phyloP scores from a whole-genome alignment of 2,888 invertebrate genomes.

The Morpho achilles region DNA sequence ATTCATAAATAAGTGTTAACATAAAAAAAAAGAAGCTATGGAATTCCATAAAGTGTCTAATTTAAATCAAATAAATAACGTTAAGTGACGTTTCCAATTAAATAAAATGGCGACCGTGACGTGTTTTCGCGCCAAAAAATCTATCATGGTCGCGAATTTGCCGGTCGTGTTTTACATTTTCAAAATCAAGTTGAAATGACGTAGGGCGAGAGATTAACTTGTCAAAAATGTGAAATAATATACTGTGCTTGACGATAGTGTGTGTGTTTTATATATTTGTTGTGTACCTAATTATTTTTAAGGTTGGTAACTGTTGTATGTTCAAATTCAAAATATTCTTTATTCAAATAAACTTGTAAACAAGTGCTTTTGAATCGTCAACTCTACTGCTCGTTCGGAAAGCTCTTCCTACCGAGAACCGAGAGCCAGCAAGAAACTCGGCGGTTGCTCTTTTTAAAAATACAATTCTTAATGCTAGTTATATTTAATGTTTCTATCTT shows the following conservation, averaged over 20 bases:
- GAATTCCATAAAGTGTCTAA: neutral
- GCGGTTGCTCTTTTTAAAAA: too few relatives aligned
- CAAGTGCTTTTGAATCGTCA: neutral
- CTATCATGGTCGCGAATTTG: conserved; percentile 52
- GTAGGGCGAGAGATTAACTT: conserved; percentile 40
- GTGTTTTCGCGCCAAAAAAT: conserved; percentile 70
- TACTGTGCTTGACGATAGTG: conserved; percentile 28
- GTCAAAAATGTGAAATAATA: conserved; percentile 44
- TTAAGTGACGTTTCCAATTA: conserved; percentile 24
- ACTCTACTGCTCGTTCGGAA: too few relatives aligned
- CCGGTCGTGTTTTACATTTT: conserved; percentile 64
- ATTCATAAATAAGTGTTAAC: neutral
- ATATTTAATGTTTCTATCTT: too few relatives aligned
- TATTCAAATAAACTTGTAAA: neutral
- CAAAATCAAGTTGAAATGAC: conserved; percentile 76
- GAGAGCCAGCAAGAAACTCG: too few relatives aligned
- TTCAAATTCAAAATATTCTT: neutral
- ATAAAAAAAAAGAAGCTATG: too few relatives aligned
- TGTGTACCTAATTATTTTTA: conserved; percentile 18
- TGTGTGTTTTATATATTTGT: conserved; percentile 27
- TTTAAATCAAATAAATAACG: neutral
- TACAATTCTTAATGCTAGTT: too few relatives aligned
- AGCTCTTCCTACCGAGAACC: too few relatives aligned
- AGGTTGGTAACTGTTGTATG: conserved; percentile 22
- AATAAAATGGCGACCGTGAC: conserved; percentile 55